Base-by-base conservation (phyloP, 2,113 vertebrate species). In the Dicerorhinus sumatrensis region DNA sequence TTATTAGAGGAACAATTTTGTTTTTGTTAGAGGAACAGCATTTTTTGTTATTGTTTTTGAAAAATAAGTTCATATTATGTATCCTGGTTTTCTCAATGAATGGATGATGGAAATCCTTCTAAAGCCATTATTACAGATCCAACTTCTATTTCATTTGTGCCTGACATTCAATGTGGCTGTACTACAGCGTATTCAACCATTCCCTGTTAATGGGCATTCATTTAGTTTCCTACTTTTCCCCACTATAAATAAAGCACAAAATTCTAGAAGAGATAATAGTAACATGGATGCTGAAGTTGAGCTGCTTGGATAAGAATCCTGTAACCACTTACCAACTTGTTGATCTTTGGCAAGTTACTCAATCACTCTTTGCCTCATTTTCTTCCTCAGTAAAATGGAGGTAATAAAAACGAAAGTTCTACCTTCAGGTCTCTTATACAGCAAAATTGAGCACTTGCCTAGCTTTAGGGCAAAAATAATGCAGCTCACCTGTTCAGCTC, bases 1-100 rank as follows among this genome's bases (percentile, higher is more conserved):
- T 42, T 42, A 42, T 42, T 42, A 42, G 42, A 42, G 42, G 42
- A 42, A 42, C 42, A 42, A 42, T 42, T 42, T 42, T 42, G 42
- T 42, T 42, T 42, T 42, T 42, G 42, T 42, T 42, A 42, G 36
- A 73, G 75, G n/a, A 11, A 33, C 46, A 73, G 7, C 0, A 0
- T 69, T 92, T 92, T 75, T 65, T 91, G 33, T 76, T 36, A 79
- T 36, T 87, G 60, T 62, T 92, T 85, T 86, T 91, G 31, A 90
- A 93, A 96, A 91, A 67, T 89, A 13, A 60, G 21, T 31, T 92
- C 39, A 79, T 46, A 20, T 48, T 82, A 42, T 42, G 23, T 85
- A 31, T 76, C 10, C 80, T 80, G 17, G 58, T 76, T 88, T 94
- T 94, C 69, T 84, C 42, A 92, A 14, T 75, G 14, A 73, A 82